Percentiles rank a stretch among this genome's conserved stretches.
Evolutionary conservation across 2,888 invertebrate genomes (phyloP).

Genomic region (Myopa tessellatipennis): DNA sequence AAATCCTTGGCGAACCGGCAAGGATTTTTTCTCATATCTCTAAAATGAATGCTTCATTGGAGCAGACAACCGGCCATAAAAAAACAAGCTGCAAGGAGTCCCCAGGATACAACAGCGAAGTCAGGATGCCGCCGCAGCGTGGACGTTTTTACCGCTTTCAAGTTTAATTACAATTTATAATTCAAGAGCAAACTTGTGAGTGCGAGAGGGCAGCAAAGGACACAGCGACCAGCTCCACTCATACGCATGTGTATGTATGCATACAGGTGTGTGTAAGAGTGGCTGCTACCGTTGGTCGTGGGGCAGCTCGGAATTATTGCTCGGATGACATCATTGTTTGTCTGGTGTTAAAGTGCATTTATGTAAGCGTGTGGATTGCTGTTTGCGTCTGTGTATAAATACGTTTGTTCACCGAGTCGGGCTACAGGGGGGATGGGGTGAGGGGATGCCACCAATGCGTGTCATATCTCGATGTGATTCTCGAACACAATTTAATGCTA

Average conservation of each 20-base stretch:
- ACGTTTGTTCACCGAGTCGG: background rate
- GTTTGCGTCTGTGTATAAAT: background rate
- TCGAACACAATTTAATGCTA: background rate
- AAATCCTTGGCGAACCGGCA: background rate
- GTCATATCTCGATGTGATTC: background rate
- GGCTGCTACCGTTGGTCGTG: background rate
- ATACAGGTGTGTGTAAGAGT: background rate
- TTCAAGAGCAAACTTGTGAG: constrained; percentile 3
- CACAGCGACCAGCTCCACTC: background rate
- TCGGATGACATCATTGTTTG: constrained; percentile 26
- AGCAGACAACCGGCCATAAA: background rate
- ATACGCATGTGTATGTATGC: background rate
- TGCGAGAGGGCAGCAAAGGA: background rate
- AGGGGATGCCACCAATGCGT: background rate
- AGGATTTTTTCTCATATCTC: constrained; percentile 2
- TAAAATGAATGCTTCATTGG: constrained; percentile 18
- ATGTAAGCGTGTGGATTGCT: background rate
- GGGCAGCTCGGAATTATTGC: background rate
- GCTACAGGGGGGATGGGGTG: background rate
- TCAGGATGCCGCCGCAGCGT: background rate
- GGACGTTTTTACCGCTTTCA: background rate
- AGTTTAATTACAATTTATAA: constrained; percentile 42
- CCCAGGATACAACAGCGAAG: background rate
- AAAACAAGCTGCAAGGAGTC: background rate
- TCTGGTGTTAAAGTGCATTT: constrained; percentile 32